Evolutionary conservation across 2,888 invertebrate genomes (phyloP).

Genomic region (Apotomis capreana): DNA sequence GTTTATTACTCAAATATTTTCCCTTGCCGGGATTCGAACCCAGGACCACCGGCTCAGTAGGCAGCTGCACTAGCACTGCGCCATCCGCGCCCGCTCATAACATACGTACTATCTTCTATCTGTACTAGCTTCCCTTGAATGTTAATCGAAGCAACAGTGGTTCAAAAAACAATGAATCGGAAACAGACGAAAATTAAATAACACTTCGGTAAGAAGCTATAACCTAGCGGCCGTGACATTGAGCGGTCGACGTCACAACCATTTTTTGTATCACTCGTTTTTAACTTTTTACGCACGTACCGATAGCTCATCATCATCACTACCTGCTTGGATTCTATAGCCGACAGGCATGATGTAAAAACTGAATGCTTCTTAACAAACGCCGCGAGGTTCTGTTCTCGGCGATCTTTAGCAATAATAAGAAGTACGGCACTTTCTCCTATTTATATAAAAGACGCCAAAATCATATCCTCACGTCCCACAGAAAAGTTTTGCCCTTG

Average conservation of each 20-base stretch:
- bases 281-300: background rate
- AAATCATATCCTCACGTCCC: no score
- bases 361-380: background rate
- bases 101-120: no score
- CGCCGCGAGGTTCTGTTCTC: background rate
- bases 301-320: constrained; percentile 17
- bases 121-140: no score
- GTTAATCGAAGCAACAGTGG: background rate
- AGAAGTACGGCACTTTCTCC: no score
- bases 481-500: no score
- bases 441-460: no score
- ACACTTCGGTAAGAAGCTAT: constrained; percentile 26
- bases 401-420: no score
- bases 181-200: constrained; percentile 3
- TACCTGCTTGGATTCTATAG: background rate
- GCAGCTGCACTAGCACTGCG: no score
- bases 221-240: constrained; percentile 27
- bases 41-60: no score
- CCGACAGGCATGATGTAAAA: background rate
- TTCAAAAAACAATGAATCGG: background rate
- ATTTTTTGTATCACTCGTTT: constrained; percentile 16
- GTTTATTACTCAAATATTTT: no score
- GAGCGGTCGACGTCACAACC: constrained; percentile 17
- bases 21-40: no score
- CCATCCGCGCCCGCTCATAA: no score